Percentiles rank a stretch among this genome's conserved stretches.
These are phyloP conservation scores for Augochlora pura DNA, from an alignment of 1,140 invertebrate species.

Conservation along the genomic window DNA sequence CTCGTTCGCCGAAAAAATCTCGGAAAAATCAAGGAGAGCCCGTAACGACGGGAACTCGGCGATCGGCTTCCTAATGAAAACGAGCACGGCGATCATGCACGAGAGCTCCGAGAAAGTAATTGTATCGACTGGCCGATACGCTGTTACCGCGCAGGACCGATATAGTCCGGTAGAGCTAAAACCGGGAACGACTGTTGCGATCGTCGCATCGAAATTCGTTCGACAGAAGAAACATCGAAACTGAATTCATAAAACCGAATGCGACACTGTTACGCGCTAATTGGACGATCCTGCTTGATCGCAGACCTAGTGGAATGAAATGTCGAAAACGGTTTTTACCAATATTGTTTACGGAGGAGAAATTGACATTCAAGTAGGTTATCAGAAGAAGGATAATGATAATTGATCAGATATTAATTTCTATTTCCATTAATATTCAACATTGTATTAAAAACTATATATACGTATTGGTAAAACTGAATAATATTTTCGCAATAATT, in stretches of 20 bases:
- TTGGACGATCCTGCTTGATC: too few relatives aligned
- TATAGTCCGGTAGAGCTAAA: not conserved
- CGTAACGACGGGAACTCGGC: not conserved
- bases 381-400: too few relatives aligned
- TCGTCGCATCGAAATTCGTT: not conserved
- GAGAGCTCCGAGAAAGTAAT: not conserved
- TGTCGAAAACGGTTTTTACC: too few relatives aligned
- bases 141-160: not conserved
- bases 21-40: constrained; percentile 16
- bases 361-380: too few relatives aligned
- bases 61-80: constrained; percentile 7
- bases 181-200: not conserved
- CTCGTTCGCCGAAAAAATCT: not conserved
- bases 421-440: too few relatives aligned
- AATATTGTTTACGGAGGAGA: too few relatives aligned
- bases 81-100: not conserved
- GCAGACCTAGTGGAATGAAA: too few relatives aligned
- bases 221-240: not conserved
- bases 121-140: not conserved
- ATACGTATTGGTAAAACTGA: too few relatives aligned
- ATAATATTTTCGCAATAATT: too few relatives aligned
- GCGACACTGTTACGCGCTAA: too few relatives aligned
- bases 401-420: too few relatives aligned
- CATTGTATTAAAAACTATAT: too few relatives aligned
- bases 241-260: not conserved